Evolutionary conservation across 2,888 invertebrate species (phyloP).

Genomic region (Meiosimyza decipiens): DNA sequence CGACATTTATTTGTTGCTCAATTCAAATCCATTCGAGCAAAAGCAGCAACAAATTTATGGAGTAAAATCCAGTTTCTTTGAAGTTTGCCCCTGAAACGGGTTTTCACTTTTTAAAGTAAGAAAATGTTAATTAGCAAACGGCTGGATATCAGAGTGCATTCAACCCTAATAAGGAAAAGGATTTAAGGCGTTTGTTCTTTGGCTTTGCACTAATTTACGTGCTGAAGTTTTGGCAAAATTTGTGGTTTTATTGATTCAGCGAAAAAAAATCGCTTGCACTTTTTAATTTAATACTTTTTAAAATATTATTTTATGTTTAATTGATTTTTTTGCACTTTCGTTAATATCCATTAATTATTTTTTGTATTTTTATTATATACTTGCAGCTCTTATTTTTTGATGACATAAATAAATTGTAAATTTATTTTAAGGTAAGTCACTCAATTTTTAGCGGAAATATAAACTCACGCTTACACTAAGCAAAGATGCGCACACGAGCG

Average conservation of each 20-base stretch:
- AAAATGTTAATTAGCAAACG: slow-evolving; percentile 15
- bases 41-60: no score
- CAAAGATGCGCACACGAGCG: background rate
- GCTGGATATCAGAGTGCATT: slow-evolving; percentile 51
- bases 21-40: background rate
- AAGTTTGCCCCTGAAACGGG: background rate
- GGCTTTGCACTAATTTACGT: slow-evolving; percentile 52
- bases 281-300: background rate
- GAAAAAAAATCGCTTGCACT: background rate
- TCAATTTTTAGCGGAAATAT: background rate
- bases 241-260: background rate
- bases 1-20: slow-evolving; percentile 17
- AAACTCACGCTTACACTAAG: background rate
- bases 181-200: slow-evolving; percentile 39
- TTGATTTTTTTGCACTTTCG: background rate
- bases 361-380: slow-evolving; percentile 33
- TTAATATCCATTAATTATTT: slow-evolving; percentile 20
- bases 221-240: background rate
- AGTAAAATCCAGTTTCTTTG: no score
- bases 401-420: background rate
- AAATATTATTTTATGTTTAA: background rate
- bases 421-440: slow-evolving; percentile 4
- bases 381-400: slow-evolving; percentile 37
- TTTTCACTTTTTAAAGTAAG: background rate
- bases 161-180: slow-evolving; percentile 60